A percentile compares a stretch with the other conserved stretches of the same genome.
Evolutionary conservation across 2,797 vertebrate species (phyloP).

Genomic region (Galaxias olidus): DNA sequence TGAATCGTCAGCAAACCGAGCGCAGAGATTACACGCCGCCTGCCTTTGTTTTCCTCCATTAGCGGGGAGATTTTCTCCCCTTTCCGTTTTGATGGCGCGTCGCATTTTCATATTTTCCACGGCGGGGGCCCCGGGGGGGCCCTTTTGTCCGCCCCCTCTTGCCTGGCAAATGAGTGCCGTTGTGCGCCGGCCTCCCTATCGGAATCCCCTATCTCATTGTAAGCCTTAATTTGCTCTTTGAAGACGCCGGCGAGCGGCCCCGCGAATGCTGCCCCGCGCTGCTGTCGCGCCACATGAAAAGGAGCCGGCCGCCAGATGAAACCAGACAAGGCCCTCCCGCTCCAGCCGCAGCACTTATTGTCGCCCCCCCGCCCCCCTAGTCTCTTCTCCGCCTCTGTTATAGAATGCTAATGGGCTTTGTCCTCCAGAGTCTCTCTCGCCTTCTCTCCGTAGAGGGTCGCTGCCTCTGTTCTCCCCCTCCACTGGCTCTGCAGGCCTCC

Average conservation of each 20-base stretch:
- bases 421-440: background rate
- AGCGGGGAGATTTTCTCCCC: slow-evolving; percentile 1
- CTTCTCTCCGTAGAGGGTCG: background rate
- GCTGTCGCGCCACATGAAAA: slow-evolving; percentile 7
- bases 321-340: background rate
- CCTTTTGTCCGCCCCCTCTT: background rate
- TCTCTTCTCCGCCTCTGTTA: slow-evolving; percentile 1
- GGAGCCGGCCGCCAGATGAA: background rate
- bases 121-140: background rate
- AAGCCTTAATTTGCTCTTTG: slow-evolving; percentile 42
- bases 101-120: slow-evolving; percentile 3
- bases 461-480: slow-evolving; percentile 4
- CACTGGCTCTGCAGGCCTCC: background rate
- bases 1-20: background rate
- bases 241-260: slow-evolving; percentile 22
- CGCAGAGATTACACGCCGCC: background rate
- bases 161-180: slow-evolving; percentile 17
- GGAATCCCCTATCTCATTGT: slow-evolving; percentile 33
- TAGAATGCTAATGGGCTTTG: background rate
- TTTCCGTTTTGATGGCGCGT: background rate
- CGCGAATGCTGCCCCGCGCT: slow-evolving; percentile 29
- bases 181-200: slow-evolving; percentile 31
- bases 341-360: background rate
- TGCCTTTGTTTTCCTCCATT: slow-evolving; percentile 14
- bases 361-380: slow-evolving; percentile 1